Conservation (phyloP, 2,113 vertebrate species). For the Pogona vitticeps region DNA sequence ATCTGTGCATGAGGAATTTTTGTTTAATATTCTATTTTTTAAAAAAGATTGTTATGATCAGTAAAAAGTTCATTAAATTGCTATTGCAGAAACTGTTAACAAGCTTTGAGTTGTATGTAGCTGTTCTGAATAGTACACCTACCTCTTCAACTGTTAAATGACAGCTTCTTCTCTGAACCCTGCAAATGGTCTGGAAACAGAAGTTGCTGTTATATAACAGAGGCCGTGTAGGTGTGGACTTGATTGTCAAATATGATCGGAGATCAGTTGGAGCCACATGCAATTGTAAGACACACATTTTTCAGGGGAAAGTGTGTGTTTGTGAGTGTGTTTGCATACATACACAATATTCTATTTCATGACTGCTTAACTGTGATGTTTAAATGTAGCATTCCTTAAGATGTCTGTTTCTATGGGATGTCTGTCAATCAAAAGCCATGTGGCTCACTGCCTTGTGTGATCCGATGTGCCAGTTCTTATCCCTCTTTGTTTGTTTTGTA, state of each 20-base stretch:
- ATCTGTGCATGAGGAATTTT: not conserved
- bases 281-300: not conserved
- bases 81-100: no score
- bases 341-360: no score
- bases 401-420: constrained; percentile 25
- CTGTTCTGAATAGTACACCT: not conserved
- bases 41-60: no score
- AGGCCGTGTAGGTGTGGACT: not conserved
- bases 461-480: not conserved
- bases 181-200: not conserved
- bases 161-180: not conserved
- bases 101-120: no score
- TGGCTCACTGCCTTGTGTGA: not conserved
- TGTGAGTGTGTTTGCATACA: no score
- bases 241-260: not conserved
- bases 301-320: no score
- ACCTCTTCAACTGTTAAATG: not conserved
- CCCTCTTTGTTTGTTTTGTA: not conserved
- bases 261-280: not conserved
- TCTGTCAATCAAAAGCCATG: not conserved
- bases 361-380: constrained; percentile 11
- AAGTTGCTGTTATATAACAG: not conserved
- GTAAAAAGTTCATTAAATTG: no score
- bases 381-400: not conserved
- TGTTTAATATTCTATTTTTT: no score